Conservation (phyloP, 2,888 invertebrate species). For the Philereme vetulata region DNA sequence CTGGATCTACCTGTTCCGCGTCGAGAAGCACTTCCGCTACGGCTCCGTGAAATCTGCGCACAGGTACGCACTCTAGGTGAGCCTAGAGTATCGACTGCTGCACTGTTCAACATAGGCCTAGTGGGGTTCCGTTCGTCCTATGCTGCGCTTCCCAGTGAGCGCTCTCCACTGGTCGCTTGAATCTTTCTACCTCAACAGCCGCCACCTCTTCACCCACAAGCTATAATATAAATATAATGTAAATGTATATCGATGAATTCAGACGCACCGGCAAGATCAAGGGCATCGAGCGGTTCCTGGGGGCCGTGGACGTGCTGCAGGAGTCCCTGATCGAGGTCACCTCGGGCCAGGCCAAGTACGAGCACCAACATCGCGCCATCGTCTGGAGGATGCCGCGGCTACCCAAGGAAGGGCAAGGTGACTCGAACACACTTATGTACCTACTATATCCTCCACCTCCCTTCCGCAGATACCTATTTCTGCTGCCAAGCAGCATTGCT, state of each 20-base stretch:
- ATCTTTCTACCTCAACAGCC: too few species aligned
- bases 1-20: conserved; percentile 99
- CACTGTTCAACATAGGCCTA: too few species aligned
- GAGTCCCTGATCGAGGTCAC: conserved; percentile 97
- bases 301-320: conserved; percentile 95
- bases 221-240: too few species aligned
- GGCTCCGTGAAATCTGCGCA: conserved; percentile 98
- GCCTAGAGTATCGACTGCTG: too few species aligned
- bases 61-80: conserved; percentile 87
- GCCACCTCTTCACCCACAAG: too few species aligned
- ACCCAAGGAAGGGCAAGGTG: conserved; percentile 99
- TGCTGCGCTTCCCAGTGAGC: too few species aligned
- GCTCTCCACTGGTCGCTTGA: too few species aligned
- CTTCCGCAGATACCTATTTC: too few species aligned
- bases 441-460: too few species aligned
- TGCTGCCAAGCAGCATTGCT: too few species aligned
- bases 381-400: conserved; percentile 99
- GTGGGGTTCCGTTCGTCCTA: too few species aligned
- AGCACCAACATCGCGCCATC: conserved; percentile 98
- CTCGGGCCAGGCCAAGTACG: conserved; percentile 98
- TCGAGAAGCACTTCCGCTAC: conserved; percentile 98
- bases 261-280: conserved; percentile 94
- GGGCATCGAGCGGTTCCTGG: conserved; percentile 95
- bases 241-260: conserved; percentile 26
- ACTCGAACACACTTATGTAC: too few species aligned